Percentiles rank a stretch among this genome's conserved stretches.
Conservation (phyloP, 2,113 vertebrate genomes). For the Corynorhinus townsendii region DNA sequence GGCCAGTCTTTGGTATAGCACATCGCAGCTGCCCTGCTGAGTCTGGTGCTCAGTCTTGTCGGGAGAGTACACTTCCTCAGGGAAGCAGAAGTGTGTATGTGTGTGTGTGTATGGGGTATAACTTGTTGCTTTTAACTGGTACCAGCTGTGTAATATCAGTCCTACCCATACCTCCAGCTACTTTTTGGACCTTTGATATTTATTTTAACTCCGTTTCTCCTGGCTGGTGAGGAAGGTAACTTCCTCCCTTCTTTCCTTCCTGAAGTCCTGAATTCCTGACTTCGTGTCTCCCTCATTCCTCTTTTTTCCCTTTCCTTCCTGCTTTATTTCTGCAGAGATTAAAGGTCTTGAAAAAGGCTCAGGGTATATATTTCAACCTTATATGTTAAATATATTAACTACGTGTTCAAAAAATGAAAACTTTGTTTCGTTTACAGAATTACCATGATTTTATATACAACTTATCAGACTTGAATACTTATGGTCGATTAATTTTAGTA, state of each 20-base stretch:
- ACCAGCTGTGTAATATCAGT: background rate
- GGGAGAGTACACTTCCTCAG: background rate
- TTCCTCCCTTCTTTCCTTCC: background rate
- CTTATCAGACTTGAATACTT: background rate
- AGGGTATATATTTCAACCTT: background rate
- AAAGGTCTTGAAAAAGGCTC: background rate
- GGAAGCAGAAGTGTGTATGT: background rate
- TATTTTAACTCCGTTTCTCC: background rate
- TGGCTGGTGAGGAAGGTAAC: background rate
- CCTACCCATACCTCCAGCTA: background rate
- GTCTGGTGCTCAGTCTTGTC: background rate
- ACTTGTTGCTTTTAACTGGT: background rate
- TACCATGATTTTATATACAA: background rate
- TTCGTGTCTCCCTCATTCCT: background rate
- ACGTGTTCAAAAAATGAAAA: background rate
- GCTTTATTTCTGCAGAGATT: background rate
- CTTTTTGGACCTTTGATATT: background rate
- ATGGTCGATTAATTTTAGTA: background rate
- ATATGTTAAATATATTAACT: background rate
- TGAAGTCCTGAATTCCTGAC: background rate
- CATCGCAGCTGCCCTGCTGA: background rate
- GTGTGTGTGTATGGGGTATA: background rate
- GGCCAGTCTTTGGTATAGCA: background rate
- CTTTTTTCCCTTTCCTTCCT: background rate
- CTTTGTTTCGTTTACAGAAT: background rate